A percentile compares a stretch with the other conserved stretches of the same genome.
Conservation (phyloP, 2,888 invertebrate genomes). For the Druceiella hillmani region DNA sequence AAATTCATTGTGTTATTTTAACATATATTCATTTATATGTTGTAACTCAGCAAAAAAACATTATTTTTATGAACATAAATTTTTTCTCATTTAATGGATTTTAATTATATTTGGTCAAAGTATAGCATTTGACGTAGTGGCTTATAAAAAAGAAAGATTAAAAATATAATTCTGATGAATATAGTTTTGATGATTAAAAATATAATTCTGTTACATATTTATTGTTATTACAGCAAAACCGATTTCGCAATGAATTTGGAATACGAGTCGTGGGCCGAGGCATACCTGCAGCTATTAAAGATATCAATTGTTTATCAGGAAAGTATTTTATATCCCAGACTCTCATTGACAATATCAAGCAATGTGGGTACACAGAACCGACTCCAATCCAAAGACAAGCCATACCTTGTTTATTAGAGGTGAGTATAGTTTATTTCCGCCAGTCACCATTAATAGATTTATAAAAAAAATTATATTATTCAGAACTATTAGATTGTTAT, state of each 20-base stretch:
- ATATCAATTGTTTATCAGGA: slow-evolving; percentile 60
- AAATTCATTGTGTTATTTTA: no score
- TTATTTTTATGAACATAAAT: no score
- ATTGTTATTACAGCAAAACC: slow-evolving; percentile 66
- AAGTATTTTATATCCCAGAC: slow-evolving; percentile 52
- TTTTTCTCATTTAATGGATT: no score
- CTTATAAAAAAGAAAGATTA: no score
- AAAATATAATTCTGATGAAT: slow-evolving; percentile 14
- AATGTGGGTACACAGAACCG: slow-evolving; percentile 68
- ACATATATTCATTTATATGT: no score
- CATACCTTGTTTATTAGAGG: slow-evolving; percentile 80
- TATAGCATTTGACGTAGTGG: no score
- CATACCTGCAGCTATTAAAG: slow-evolving; percentile 68
- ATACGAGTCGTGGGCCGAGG: slow-evolving; percentile 77
- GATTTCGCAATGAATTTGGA: slow-evolving; percentile 66
- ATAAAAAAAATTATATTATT: no score
- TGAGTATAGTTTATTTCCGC: slow-evolving; percentile 31
- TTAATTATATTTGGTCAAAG: no score
- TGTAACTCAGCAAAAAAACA: no score
- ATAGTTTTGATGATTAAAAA: background rate
- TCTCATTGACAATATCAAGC: slow-evolving; percentile 63
- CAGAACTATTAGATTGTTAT: no score
- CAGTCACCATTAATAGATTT: no score
- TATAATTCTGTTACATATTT: no score
- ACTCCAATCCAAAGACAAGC: slow-evolving; percentile 93